Evolutionary conservation across 2,113 vertebrate genomes (phyloP), one percentile per base, ranked within the genome.

Genomic region (Nanorana parkeri): DNA sequence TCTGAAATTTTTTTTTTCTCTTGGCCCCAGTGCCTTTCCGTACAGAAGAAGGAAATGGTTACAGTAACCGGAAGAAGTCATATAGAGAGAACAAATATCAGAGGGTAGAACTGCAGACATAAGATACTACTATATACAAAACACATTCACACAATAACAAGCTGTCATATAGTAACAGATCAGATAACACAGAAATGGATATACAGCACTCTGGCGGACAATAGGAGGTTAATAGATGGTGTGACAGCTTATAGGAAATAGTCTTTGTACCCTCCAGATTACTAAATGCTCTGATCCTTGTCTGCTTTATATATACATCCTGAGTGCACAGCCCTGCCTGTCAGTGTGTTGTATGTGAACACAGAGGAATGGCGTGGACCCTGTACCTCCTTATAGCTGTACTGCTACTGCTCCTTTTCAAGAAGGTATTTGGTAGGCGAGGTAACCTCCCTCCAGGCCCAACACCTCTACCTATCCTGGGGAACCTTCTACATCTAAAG

Each of bases 231-330:
- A 52, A 77, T 16, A 75, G 41, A 47, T 60, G 77, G 77, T 41
- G 66, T 60, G 77, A 68, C 77, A 17, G 13, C 32, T 24, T 72
- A 3, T 52, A 80, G 78, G 78, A 80, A 80, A 47, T 71, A 29
- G 21, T 80, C 32, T 11, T 60, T 63, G 67, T 71, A 51, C 67
- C 56, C 77, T 80, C 8, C 19, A 78, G 26, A 58, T 74, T 65
- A 4, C 24, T 52, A 13, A 17, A 78, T 32, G 24, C 52, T 10
- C 63, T 21, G 63, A 17, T 17, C 29, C 23, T 52, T 20, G 54
- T 56, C 69, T 56, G 6, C 16, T 5, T 28, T 36, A 47, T 41
- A 41, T 67, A 78, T 67, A 65, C 68, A 51, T 24, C 32, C 36
- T 51, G 67, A 19, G 51, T 26, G 8, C 51, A 73, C 20, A 60